Base-by-base conservation (phyloP, 2,888 invertebrate species). In the Aphidius colemani region DNA sequence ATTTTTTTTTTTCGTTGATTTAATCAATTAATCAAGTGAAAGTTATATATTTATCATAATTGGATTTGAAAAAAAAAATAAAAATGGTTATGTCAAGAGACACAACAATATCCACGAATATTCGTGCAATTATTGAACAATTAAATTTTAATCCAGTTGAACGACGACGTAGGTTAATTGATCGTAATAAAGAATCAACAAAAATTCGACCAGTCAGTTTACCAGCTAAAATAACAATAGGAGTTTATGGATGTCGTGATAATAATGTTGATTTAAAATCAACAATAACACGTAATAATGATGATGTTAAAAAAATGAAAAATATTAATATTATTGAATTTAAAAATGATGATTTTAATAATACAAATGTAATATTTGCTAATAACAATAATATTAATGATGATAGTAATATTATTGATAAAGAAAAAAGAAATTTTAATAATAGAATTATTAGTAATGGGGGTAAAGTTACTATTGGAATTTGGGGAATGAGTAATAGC, bases 81-180 rank as follows among this genome's bases (percentile, higher is more conserved):
- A 71, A 64, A 57, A 81, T 81, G 82, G 80, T 82, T 55, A 76
- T 80, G 74, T 78, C 79, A n/a, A 77, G 78, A 46, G 80, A 80
- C 67, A 72, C 70, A 7, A 68, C 75, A 43, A 81, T 82, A 59
- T 81, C 81, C 57, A 76, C 80, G 44, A 81, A 81, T 68, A 82
- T 82, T 58, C 74, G 81, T 18, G 81, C 81, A 68, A 80, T 81
- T 70, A 82, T 82, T 73, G 79, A 82, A 66, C 81, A 81, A 62
- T 67, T 82, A 67, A 82, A 82, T 59, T 67, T 82, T 59, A 79
- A 80, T 61, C 78, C 81, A 6, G 78, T 81, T n/a, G 79, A 78
- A 58, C 71, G 76, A 30, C 70, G 76, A 6, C 73, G 75, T n/a
- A 30, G 30, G 5, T 55, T 78, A 65, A 76, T 77, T 62, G 77